Conservation (phyloP, 2,113 vertebrate genomes). For the Conger conger region DNA sequence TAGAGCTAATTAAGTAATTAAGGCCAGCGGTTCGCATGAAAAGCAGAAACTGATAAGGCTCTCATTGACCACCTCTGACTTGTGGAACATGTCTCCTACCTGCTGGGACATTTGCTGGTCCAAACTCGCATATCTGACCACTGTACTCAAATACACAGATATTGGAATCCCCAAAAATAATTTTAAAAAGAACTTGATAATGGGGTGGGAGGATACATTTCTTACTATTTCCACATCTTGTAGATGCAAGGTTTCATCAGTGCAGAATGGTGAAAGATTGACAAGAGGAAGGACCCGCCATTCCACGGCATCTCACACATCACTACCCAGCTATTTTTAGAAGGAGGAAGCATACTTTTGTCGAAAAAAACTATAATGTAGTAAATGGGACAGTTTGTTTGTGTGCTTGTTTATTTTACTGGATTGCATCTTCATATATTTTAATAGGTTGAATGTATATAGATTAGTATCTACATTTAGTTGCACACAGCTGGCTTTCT, state of each 20-base stretch:
- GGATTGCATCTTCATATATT: too few relatives aligned
- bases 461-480: too few relatives aligned
- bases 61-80: too few relatives aligned
- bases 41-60: too few relatives aligned
- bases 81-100: too few relatives aligned
- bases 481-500: not conserved
- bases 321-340: constrained; percentile 25
- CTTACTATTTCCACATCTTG: not conserved
- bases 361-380: not conserved
- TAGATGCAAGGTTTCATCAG: not conserved
- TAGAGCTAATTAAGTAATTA: too few relatives aligned
- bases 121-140: too few relatives aligned
- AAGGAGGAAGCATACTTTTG: constrained; percentile 7
- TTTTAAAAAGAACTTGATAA: not conserved
- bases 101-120: too few relatives aligned
- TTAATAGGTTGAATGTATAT: too few relatives aligned
- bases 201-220: not conserved
- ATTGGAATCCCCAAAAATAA: not conserved
- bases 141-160: not conserved
- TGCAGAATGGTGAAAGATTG: not conserved
- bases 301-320: not conserved
- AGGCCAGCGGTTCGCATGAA: too few relatives aligned
- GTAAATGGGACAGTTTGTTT: not conserved
- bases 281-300: not conserved
- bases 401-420: not conserved